Evolutionary conservation across 2,888 invertebrate species (phyloP), one percentile per base, ranked within the genome.

Genomic region (Eupithecia pulchellata): DNA sequence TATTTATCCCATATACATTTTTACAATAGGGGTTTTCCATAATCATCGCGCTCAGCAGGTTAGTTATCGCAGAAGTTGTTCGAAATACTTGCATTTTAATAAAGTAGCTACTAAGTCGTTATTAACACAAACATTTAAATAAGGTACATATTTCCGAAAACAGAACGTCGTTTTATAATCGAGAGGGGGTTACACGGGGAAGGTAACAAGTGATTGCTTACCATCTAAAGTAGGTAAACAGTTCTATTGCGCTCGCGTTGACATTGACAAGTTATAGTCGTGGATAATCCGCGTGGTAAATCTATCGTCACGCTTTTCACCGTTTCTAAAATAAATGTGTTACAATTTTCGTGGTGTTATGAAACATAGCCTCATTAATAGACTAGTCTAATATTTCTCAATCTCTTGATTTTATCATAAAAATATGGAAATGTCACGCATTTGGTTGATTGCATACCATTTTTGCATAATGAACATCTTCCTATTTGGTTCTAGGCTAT

Each of bases 301-400:
- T 85, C 74, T 76, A 72, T 68, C 69, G 75, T 78, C 80, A 81
- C 80, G 84, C 73, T 79, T 81, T 81, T 78, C 78, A 81, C 70
- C 42, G 65, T 78, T 80, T 77, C 76, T 75, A 68, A 64, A 71
- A 75, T 52, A 76, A 77, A 73, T 69, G 66, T 77, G 76, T 70
- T 69, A 64, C 77, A 81, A 79, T 76, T 42, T 68, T 75, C 74
- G 78, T 75, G 78, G 72, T 78, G 80, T 74, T 75, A 57, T 69
- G 71, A 69, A 72, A 73, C 29, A 29, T 17, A 17, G 57, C 17
- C 17, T 14, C 42, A 20, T 9, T 29, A 27, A 4, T 17, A 11
- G 14, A 9, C 57, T 29, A 57, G 57, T 27, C 9, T 29, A 25
- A 20, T 25, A 3, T 52, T 52, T 52, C 13, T 61, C 47, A 27